phyloP scores from a whole-genome alignment of 1,140 invertebrate species.

The Pseudachorutes palmiensis region DNA sequence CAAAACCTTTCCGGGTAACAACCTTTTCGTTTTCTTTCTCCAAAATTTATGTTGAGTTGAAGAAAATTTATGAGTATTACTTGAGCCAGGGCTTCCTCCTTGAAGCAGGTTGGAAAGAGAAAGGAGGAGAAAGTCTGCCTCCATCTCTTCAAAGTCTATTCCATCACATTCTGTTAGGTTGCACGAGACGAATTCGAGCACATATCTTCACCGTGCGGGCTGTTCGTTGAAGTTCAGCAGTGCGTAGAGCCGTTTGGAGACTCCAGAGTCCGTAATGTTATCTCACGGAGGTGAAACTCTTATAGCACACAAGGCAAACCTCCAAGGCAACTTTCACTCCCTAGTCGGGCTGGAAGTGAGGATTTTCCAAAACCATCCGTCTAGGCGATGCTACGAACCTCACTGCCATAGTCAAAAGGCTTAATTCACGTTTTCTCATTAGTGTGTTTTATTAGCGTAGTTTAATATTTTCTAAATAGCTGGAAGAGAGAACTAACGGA shows the following conservation, averaged over 20 bases:
- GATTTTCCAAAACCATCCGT: no score
- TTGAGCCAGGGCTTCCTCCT: constrained; percentile 21
- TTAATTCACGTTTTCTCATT: not conserved
- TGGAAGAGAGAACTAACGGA: not conserved
- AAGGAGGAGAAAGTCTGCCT: constrained; percentile 8
- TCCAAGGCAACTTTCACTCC: no score
- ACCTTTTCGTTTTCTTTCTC: constrained; percentile 4
- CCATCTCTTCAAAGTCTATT: constrained; percentile 6
- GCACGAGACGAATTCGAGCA: constrained; percentile 1
- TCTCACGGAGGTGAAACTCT: not conserved
- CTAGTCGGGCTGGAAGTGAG: no score
- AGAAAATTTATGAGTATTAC: constrained; percentile 30
- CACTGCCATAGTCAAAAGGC: not conserved
- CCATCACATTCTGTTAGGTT: constrained; percentile 11
- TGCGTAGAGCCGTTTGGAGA: not conserved
- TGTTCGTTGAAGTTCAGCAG: not conserved
- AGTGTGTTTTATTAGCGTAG: constrained; percentile 1
- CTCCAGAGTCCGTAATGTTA: not conserved
- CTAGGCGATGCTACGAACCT: no score
- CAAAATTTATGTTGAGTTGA: constrained; percentile 32
- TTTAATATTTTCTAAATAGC: constrained; percentile 3
- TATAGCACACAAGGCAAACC: no score
- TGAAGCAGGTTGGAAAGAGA: not conserved
- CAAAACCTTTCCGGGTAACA: constrained; percentile 20
- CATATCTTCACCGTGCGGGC: not conserved